These are phyloP conservation scores for Nomada hirtipes DNA, from an alignment of 2,888 invertebrate genomes.

Conservation along the genomic window DNA sequence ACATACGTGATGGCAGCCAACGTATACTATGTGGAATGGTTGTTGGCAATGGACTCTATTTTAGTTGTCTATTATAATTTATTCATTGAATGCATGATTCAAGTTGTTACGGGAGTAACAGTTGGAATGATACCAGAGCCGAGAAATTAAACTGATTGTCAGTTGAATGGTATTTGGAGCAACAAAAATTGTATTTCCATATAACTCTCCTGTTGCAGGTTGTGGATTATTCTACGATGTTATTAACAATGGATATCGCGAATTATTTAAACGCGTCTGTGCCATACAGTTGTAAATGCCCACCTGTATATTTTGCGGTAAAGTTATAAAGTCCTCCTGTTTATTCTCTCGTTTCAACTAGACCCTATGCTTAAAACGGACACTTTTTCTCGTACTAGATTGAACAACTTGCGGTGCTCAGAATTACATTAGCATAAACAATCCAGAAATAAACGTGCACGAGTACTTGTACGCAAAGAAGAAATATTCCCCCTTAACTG, in stretches of 20 bases:
- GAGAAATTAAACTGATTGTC: too few species aligned
- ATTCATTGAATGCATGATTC: too few species aligned
- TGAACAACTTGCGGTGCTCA: constrained; percentile 8
- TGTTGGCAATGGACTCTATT: too few species aligned
- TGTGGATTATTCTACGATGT: background rate
- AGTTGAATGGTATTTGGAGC: too few species aligned
- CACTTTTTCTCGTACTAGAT: constrained; percentile 19
- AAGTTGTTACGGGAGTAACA: too few species aligned
- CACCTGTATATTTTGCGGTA: constrained; percentile 71
- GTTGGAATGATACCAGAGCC: too few species aligned
- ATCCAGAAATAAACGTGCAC: constrained; percentile 2
- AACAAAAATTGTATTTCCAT: too few species aligned
- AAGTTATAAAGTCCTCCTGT: constrained; percentile 65
- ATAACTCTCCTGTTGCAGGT: too few species aligned
- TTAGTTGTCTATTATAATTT: too few species aligned
- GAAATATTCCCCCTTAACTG: background rate
- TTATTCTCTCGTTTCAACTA: constrained; percentile 37
- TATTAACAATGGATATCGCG: constrained; percentile 6
- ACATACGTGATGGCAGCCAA: too few species aligned
- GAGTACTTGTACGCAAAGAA: too few species aligned
- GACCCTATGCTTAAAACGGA: background rate
- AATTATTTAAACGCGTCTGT: constrained; percentile 36
- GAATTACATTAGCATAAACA: constrained; percentile 7
- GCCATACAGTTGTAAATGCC: constrained; percentile 64
- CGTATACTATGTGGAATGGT: too few species aligned